phyloP scores from a whole-genome alignment of 2,113 vertebrate genomes.

The Lagopus leucura region DNA sequence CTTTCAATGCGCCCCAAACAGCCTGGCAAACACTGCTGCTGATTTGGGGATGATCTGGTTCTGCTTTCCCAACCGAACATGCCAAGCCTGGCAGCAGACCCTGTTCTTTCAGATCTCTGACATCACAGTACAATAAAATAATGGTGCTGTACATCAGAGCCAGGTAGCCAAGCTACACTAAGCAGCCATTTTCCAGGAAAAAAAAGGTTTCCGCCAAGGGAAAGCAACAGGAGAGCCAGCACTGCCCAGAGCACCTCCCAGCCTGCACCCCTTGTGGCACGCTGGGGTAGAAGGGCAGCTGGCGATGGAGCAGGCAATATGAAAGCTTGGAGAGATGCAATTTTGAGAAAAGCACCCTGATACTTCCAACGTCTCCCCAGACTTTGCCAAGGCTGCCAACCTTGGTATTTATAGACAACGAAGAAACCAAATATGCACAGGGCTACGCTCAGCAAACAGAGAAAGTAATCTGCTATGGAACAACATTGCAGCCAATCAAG shows the following conservation, averaged over 20 bases:
- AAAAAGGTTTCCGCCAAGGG: neutral
- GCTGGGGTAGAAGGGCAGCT: neutral
- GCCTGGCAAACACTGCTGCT: neutral
- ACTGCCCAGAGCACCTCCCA: neutral
- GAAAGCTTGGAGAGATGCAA: neutral
- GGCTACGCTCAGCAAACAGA: neutral
- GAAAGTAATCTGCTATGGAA: neutral
- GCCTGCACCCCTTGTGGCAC: too few relatives aligned
- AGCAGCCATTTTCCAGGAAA: neutral
- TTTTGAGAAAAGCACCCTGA: neutral
- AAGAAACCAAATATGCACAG: neutral
- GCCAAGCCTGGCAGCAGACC: neutral
- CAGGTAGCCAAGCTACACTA: neutral
- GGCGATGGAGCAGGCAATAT: neutral
- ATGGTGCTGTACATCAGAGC: neutral
- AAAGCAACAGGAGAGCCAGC: neutral
- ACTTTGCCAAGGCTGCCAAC: neutral
- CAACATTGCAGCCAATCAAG: neutral
- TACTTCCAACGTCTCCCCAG: neutral
- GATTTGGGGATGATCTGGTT: rapidly evolving
- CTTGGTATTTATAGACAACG: neutral
- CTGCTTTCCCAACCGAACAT: rapidly evolving
- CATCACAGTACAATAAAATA: neutral
- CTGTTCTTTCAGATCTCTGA: neutral
- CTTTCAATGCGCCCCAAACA: neutral